Percentiles rank a stretch among this genome's conserved stretches.
Evolutionary conservation across 2,113 vertebrate genomes (phyloP).

Genomic region (Trachemys scripta): DNA sequence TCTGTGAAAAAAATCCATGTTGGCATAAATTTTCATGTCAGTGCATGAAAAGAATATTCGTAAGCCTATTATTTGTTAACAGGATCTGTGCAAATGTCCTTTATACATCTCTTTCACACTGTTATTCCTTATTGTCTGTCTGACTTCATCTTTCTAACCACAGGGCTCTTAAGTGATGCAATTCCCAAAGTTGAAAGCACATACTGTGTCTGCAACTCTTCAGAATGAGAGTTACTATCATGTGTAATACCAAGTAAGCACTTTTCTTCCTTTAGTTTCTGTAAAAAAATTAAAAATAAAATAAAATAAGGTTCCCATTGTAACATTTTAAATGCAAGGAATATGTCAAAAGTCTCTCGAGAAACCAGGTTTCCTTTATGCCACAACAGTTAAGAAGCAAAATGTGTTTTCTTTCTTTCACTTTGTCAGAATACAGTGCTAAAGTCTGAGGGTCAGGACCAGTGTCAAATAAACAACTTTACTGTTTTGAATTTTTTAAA

Average conservation of each 20-base stretch:
- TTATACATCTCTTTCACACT: conserved; percentile 53
- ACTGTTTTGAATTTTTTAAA: conserved; percentile 86
- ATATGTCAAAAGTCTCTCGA: conserved; percentile 68
- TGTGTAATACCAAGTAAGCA: conserved; percentile 70
- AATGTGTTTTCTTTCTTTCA: conserved; percentile 81
- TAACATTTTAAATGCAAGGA: conserved; percentile 70
- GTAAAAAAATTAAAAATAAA: conserved; percentile 68
- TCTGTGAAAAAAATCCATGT: not conserved
- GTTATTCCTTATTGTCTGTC: conserved; percentile 64
- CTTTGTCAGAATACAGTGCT: conserved; percentile 78
- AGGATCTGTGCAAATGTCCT: conserved; percentile 46
- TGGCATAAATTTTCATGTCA: conserved; percentile 15
- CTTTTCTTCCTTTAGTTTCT: conserved; percentile 75
- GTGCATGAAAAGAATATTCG: not conserved
- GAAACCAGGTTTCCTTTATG: conserved; percentile 73
- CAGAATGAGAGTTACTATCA: conserved; percentile 61
- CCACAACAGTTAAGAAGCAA: conserved; percentile 73
- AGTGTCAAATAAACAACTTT: conserved; percentile 85
- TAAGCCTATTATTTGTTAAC: conserved; percentile 43
- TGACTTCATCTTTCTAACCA: conserved; percentile 74
- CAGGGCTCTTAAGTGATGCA: conserved; percentile 71
- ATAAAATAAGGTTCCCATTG: conserved; percentile 61
- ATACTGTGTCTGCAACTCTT: conserved; percentile 59
- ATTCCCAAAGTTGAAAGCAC: conserved; percentile 69
- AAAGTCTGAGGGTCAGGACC: conserved; percentile 79